Evolutionary conservation across 2,888 invertebrate species (phyloP), one percentile per base, ranked within the genome.

Genomic region (Callosobruchus maculatus): DNA sequence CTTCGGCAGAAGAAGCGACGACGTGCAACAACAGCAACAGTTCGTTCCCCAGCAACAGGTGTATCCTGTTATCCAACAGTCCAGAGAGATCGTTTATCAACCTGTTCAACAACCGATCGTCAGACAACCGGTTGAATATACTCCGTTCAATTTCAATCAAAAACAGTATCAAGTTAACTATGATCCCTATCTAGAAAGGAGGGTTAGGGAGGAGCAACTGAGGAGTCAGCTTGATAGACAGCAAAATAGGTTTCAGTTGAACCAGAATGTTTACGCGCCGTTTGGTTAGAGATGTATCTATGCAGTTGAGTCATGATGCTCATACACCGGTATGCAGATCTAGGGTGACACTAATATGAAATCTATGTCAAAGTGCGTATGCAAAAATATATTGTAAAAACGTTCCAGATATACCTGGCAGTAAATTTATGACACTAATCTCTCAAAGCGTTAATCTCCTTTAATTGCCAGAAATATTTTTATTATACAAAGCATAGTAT

Each of bases 201-300:
- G 78, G 69, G 69, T 81, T 18, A 80, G 73, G 20, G 74, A 83
- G n/a, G 83, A 83, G 70, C 82, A 82, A 72, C 71, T 84, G 21
- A 78, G 80, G 26, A 80, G 77, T n/a, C 83, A 84, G 66, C 76
- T 85, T n/a, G 78, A 77, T 30, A 82, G 82, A 70, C 84, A 84
- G 74, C 80, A 83, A 72, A 85, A 83, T 74, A 79, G 86, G 76
- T 86, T 86, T 75, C 80, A 82, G 77, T 78, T 85, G 71, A 75
- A 78, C 26, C 73, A 78, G 74, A 77, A 74, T 49, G 81, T 81
- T 71, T 83, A 83, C 70, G 80, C 77, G 67, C 81, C 80, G 22
- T 81, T 83, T 70, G 82, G 83, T 49, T 82, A 80, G 22, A 70
- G 3, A 49, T 18, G 49, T 49, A 49, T 1, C 49, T 49, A 13